Evolutionary conservation across 2,888 invertebrate genomes (phyloP).

Genomic region (Mimas tiliae): DNA sequence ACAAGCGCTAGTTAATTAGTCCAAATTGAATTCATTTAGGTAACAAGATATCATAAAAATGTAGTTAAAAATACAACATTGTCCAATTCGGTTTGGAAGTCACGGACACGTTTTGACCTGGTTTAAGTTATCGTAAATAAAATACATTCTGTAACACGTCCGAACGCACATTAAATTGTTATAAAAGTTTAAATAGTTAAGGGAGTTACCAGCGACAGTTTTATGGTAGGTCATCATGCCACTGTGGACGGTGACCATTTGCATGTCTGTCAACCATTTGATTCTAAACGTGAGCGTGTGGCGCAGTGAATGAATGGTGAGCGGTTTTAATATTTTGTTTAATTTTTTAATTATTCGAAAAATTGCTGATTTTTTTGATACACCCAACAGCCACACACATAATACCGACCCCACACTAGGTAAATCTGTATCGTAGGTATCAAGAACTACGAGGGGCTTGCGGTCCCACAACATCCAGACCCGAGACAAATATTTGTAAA

Average conservation of each 20-base stretch:
- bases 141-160: slow-evolving; percentile 15
- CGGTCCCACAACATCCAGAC: too few species aligned
- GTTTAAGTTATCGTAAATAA: slow-evolving; percentile 7
- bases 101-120: slow-evolving; percentile 18
- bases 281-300: slow-evolving; percentile 47
- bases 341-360: too few species aligned
- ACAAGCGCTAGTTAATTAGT: slow-evolving; percentile 6
- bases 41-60: slow-evolving; percentile 20
- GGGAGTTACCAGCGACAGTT: slow-evolving; percentile 33
- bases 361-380: too few species aligned
- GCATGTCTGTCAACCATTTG: slow-evolving; percentile 73
- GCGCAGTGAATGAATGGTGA: slow-evolving; percentile 41
- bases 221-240: slow-evolving; percentile 60
- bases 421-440: too few species aligned
- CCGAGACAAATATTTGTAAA: too few species aligned
- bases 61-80: neutral
- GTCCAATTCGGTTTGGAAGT: neutral
- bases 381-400: too few species aligned
- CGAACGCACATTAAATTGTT: slow-evolving; percentile 40
- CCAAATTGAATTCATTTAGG: slow-evolving; percentile 7
- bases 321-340: neutral
- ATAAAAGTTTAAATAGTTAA: slow-evolving; percentile 42
- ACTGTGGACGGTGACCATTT: slow-evolving; percentile 46
- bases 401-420: too few species aligned
- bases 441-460: too few species aligned